Evolutionary conservation across 2,797 vertebrate genomes (phyloP), one percentile per base, ranked within the genome.

Genomic region (Enteromius mattozi): DNA sequence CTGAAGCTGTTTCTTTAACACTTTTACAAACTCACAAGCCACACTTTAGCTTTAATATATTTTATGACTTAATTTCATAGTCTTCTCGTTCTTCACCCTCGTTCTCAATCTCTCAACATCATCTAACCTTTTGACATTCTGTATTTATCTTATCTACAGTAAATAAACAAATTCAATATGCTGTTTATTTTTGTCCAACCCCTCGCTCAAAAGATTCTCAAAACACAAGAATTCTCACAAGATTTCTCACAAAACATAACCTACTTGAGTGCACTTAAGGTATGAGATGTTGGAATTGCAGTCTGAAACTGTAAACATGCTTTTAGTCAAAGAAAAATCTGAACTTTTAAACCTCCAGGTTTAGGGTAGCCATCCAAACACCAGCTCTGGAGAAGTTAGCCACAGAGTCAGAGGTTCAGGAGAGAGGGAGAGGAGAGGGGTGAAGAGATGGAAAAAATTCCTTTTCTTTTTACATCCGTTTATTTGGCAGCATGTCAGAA

Each of bases 401-500:
- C 51, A 71, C 27, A 33, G 70, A 75, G 61, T 69, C 63, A 40
- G 51, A 66, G 68, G 61, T 70, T 85, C 70, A 51, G 78, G 47
- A 76, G 45, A 4, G 72, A 65, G 35, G 59, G 66, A 66, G 78
- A 35, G 40, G 35, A 7, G 66, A 70, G 42, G 66, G 71, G 37
- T 80, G 56, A 61, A 80, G 86, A 78, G 61, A 83, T 65, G 84
- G 84, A 89, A 85, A 86, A 84, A 75, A 47, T 40, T 78, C 65
- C 63, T 87, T 42, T 59, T 72, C 35, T 85, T 88, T 87, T 86
- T 42, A 77, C 71, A 80, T 86, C 78, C 61, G 59, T 86, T 86
- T 87, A 79, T 84, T 88, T 87, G 85, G 87, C 75, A 16, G 83
- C 33, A 40, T 14, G 71, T 85, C 81, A 89, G 82, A 86, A 88